These are phyloP conservation scores for Drosophila bunnanda DNA, from an alignment of 2,888 invertebrate genomes.

Conservation along the genomic window DNA sequence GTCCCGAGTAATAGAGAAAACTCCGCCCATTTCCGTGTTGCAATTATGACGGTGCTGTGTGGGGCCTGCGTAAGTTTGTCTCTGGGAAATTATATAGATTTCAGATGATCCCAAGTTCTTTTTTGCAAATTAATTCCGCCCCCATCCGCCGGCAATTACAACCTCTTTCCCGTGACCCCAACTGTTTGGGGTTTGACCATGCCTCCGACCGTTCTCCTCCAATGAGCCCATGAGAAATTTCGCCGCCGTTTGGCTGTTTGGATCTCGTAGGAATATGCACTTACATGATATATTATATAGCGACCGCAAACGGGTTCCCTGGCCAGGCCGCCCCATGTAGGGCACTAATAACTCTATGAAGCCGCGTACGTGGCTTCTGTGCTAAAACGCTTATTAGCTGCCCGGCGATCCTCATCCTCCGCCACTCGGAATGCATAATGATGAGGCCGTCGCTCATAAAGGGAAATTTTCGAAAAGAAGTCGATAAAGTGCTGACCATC, in stretches of 20 bases:
- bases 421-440: slow-evolving; percentile 61
- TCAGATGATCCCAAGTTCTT: background rate
- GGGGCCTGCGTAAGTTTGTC: background rate
- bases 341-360: slow-evolving; percentile 75
- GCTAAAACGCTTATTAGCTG: slow-evolving; percentile 66
- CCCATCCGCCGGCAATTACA: slow-evolving; percentile 26
- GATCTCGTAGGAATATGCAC: slow-evolving; percentile 30
- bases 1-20: background rate
- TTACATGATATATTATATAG: slow-evolving; percentile 35
- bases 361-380: slow-evolving; percentile 61
- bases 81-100: slow-evolving; percentile 1
- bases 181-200: slow-evolving; percentile 9
- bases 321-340: slow-evolving; percentile 45
- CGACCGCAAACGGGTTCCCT: slow-evolving; percentile 27
- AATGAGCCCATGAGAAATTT: slow-evolving; percentile 35
- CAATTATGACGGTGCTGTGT: background rate
- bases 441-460: slow-evolving; percentile 55
- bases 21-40: background rate
- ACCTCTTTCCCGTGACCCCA: slow-evolving; percentile 6
- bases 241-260: background rate
- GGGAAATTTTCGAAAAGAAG: slow-evolving; percentile 65
- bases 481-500: slow-evolving; percentile 49
- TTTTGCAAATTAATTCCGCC: slow-evolving; percentile 38
- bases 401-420: slow-evolving; percentile 53
- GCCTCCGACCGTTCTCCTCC: slow-evolving; percentile 30